phyloP scores from a whole-genome alignment of 2,113 vertebrate species.

The Poeciliopsis occidentalis region DNA sequence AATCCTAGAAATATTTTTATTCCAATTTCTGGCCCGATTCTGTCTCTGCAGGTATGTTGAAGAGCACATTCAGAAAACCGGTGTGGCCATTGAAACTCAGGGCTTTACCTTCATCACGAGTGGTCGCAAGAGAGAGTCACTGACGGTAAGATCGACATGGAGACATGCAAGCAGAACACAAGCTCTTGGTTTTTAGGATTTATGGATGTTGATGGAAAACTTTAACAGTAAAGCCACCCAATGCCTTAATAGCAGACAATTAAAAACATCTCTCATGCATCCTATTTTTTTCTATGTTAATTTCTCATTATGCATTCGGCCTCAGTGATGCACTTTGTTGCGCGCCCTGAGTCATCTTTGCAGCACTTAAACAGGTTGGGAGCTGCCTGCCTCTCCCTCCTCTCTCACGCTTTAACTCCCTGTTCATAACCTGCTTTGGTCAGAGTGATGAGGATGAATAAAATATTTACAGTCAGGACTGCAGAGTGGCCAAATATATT shows the following conservation, averaged over 20 bases:
- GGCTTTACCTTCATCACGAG: constrained; percentile 85
- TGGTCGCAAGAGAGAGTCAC: constrained; percentile 82
- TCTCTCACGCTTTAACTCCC: constrained; percentile 32
- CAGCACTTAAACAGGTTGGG: constrained; percentile 32
- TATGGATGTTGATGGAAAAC: neutral
- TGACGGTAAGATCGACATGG: constrained; percentile 73
- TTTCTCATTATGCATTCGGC: neutral
- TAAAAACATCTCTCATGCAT: neutral
- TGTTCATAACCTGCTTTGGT: constrained; percentile 44
- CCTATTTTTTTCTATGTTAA: neutral
- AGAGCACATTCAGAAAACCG: constrained; percentile 84
- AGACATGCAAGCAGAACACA: neutral
- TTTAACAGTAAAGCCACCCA: neutral
- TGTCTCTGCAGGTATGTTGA: constrained; percentile 80
- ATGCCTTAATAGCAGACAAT: constrained; percentile 25
- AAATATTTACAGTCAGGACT: constrained; percentile 66
- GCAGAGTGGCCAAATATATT: constrained; percentile 35
- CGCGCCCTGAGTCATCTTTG: constrained; percentile 25
- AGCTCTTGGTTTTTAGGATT: neutral
- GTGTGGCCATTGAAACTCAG: constrained; percentile 85
- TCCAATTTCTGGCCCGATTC: neutral
- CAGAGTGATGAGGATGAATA: constrained; percentile 64
- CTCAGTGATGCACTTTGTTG: neutral
- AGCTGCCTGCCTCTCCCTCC: constrained; percentile 46
- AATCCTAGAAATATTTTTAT: neutral